Evolutionary conservation across 2,888 invertebrate genomes (phyloP), one percentile per base, ranked within the genome.

Genomic region (Cacoxenus indagator): DNA sequence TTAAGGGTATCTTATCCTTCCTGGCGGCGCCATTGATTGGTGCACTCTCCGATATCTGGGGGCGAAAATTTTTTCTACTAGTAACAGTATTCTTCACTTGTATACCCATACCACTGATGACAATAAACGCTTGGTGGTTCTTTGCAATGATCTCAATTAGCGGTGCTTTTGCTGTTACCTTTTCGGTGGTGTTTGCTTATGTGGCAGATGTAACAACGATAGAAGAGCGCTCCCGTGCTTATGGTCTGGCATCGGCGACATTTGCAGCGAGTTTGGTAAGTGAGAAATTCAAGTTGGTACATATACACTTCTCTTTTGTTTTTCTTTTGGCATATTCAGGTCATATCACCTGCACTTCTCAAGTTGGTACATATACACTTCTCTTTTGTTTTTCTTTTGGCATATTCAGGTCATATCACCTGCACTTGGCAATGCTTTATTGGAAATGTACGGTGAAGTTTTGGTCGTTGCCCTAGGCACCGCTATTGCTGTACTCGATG

Each of bases 61-160:
- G 99, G 65, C 92, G 99, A 78, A 99, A 99, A 89, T 94, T 98
- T 87, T 99, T 99, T 90, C 92, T 99, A 71, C 91, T 99, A 75
- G 93, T 99, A 85, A 99, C 99, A 64, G 98, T 99, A 84, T 97
- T 98, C 89, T 98, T 98, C 90, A 99, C 99, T 46, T 99, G 99
- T 90, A 95, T 96, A 79, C 99, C 99, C 65, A 99, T 99, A 87
- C 99, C 99, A 67, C 91, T 99, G 72, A 98, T 99, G 96, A 96
- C 96, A 85, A 95, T 99, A 87, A 99, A 98, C 90, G 97, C 99
- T 62, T 99, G 96, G 96, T 98, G 97, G 97, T 99, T 99, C 89
- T 99, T 99, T 90, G 97, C 98, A 70, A 96, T 99, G 94, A 96
- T 99, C 90, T 97, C 97, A 87, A 96, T 99, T 88, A 98, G 97